Base-by-base conservation (phyloP, 2,888 invertebrate species). In the Habrosyne pyritoides region DNA sequence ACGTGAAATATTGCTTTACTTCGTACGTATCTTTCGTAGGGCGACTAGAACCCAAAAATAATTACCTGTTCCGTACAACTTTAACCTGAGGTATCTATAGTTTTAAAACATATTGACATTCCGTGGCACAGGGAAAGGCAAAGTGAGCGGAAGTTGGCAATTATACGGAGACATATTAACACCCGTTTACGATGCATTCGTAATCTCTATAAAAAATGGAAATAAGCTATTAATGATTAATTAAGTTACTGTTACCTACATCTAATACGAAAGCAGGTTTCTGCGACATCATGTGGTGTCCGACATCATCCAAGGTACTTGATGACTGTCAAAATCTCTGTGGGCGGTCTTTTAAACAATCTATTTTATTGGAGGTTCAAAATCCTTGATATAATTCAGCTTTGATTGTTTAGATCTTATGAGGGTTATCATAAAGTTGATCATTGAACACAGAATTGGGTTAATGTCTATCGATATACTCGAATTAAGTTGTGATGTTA, bases 321-420 rank as follows among this genome's bases (percentile, higher is more conserved):
- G 62, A 55, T 61, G 46, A 59, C 59, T 64, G 68, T 63, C 66
- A 63, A 66, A 53, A 48, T 36, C 74, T 53, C 59, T 67, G 69
- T 84, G 83, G 80, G 85, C 67, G 84, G 84, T 77, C 84, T 65
- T 74, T 63, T 50, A 71, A 75, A 73, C 71, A 65, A 75, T 33
- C 72, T 72, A 77, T 77, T 81, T 84, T 77, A 83, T 76, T 66
- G 61, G 67, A 63, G 70, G 55, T 67, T 42, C 62, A 65, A 69
- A 71, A 71, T 73, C 66, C 67, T 61, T 73, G 70, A 75, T 76
- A 71, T 72, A 75, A 79, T 71, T 75, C 63, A 67, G 64, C 58
- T 66, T 69, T 71, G 69, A 70, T 79, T 75, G 71, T 63, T 62
- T 72, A 58, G 64, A 73, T 71, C 72, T 74, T 71, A 62, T 72